Conservation (phyloP, 2,888 invertebrate species). For the Lepetodrilus schrolli region DNA sequence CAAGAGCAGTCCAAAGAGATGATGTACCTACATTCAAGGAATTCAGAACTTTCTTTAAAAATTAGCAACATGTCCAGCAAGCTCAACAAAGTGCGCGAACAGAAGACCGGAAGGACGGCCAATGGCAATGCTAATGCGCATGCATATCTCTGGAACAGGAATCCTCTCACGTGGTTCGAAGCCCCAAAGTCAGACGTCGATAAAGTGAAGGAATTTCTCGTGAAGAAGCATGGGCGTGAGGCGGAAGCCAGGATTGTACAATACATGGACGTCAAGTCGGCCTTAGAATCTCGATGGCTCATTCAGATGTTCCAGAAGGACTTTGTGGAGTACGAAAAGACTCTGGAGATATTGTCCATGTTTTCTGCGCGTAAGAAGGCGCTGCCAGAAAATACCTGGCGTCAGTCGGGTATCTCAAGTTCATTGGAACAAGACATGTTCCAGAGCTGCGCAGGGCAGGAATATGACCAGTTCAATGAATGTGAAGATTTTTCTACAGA, state of each 20-base stretch:
- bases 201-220: not conserved
- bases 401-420: no score
- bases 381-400: no score
- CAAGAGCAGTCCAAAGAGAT: conserved; percentile 18
- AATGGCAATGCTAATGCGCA: not conserved
- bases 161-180: conserved; percentile 3
- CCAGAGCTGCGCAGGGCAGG: no score
- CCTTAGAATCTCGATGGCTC: not conserved
- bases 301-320: conserved; percentile 16
- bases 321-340: not conserved
- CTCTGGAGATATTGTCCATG: not conserved
- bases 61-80: not conserved
- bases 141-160: not conserved
- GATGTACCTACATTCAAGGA: not conserved
- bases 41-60: not conserved
- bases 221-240: not conserved
- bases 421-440: no score
- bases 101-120: not conserved
- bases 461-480: no score
- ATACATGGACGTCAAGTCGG: not conserved
- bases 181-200: not conserved
- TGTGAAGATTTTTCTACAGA: no score
- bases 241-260: not conserved
- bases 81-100: not conserved
- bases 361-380: not conserved